Base-by-base conservation (phyloP, 2,888 invertebrate species). In the Trachelus iudaicus region DNA sequence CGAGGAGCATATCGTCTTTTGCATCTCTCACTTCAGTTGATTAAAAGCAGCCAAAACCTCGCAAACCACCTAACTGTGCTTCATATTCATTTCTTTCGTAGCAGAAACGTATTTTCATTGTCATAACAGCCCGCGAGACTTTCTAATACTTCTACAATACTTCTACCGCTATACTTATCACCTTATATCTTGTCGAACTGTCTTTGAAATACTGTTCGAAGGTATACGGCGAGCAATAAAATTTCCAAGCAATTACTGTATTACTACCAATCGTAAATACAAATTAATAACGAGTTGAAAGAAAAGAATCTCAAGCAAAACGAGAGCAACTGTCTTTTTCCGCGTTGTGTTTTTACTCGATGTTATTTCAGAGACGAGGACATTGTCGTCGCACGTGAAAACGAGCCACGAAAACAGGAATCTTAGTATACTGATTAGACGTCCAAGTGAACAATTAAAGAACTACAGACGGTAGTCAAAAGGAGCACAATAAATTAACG, bases 321-420 rank as follows among this genome's bases (percentile, higher is more conserved):
- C 56, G n/a, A 34, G 33, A n/a, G 31, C 69, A 69, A 69, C 73
- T 74, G 73, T 35, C 69, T 31, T 12, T 69, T 12, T 69, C 23
- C 35, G 71, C 11, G 76, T 34, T 69, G 75, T 34, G 75, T 79
- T 76, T 74, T 69, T 79, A 76, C 76, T 76, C 68, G 9, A 73
- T 75, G 56, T 71, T 77, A 78, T 80, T 76, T 76, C 78, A 73
- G 40, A 68, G 73, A 80, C 76, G 69, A 78, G 30, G 31, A 34
- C 34, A 56, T 76, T 74, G 31, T 73, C 13, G 40, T 40, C 34
- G 23, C 9, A 11, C 75, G 69, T 40, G 35, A 56, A 74, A 13
- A n/a, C 33, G n/a, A 33, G 40, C 69, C n/a, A 80, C 77, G 76
- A 71, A 71, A 73, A 35, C 69, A 73, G 69, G 76, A 77, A 77